A percentile compares a stretch with the other conserved stretches of the same genome.
These are phyloP conservation scores for Synergus japonicus DNA, from an alignment of 2,888 invertebrate species.

Conservation along the genomic window DNA sequence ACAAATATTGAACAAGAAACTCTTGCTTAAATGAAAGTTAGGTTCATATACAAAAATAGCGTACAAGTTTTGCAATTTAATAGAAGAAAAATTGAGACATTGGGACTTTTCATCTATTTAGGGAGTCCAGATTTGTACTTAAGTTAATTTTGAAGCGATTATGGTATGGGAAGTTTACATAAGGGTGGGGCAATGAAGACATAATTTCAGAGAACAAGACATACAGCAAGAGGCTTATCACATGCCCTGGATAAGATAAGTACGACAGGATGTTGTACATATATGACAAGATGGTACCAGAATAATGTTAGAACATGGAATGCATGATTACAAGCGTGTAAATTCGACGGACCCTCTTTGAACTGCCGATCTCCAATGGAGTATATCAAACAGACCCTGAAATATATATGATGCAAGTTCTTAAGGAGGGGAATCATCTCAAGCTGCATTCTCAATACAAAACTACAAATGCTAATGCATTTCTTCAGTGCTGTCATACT, in stretches of 20 bases:
- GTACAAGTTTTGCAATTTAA: no score
- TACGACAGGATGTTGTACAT: conserved; percentile 52
- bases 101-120: no score
- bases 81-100: no score
- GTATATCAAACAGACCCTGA: background rate
- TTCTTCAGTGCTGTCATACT: conserved; percentile 10
- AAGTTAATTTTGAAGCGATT: conserved; percentile 36
- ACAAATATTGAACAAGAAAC: conserved; percentile 1
- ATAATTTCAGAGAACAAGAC: conserved; percentile 63
- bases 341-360: conserved; percentile 24
- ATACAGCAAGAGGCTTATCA: conserved; percentile 56
- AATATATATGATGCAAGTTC: background rate
- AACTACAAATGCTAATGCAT: conserved; percentile 5
- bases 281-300: conserved; percentile 52
- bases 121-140: background rate
- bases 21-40: conserved; percentile 5
- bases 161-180: conserved; percentile 49
- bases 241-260: conserved; percentile 64
- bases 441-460: background rate
- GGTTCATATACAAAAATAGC: background rate
- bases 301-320: conserved; percentile 16
- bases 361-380: conserved; percentile 27
- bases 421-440: background rate
- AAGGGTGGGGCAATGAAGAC: conserved; percentile 53
- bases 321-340: conserved; percentile 14